Evolutionary conservation across 2,113 vertebrate genomes (phyloP), one percentile per base, ranked within the genome.

Genomic region (Hemicordylus capensis): DNA sequence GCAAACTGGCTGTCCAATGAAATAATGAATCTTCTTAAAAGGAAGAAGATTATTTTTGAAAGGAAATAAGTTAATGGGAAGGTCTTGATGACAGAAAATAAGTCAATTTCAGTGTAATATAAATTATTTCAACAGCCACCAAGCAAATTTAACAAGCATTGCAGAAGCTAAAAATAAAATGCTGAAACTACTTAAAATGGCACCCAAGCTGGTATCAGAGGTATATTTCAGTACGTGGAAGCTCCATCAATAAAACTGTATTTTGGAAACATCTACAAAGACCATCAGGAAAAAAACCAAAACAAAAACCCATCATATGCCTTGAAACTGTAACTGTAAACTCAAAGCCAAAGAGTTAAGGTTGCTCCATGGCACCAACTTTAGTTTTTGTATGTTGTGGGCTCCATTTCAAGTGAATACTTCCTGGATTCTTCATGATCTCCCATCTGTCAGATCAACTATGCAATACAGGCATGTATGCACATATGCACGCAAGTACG

Each of bases 151-250:
- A 82, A 86, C 17, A 89, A 85, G 78, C 59, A 72, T 19, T 61
- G 46, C 12, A 81, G 90, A 80, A 88, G 66, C 85, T 85, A 89
- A 91, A 91, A 83, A 92, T 89, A 85, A 67, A 86, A 91, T 28
- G 77, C 78, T 87, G 79, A 88, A 82, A 69, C 20, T 76, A 87
- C 91, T 83, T 90, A 88, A 87, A 90, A 88, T 85, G 92, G 81
- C 77, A 89, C 6, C 10, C 72, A 89, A 44, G 4, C 48, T 89
- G 61, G 6, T 86, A 87, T 77, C 86, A 72, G 28, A 73, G 11
- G 85, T 90, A n/a, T 26, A 78, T 91, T 92, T 91, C 76, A 89
- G 1, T 24, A 37, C 42, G 48, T 19, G 61, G 75, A 79, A 74
- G 48, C 51, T 54, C 79, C 58, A 88, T 54, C 39, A 87, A 90